A percentile compares a stretch with the other conserved stretches of the same genome.
Evolutionary conservation across 1,140 invertebrate genomes (phyloP).

Genomic region (Wasmannia auropunctata): DNA sequence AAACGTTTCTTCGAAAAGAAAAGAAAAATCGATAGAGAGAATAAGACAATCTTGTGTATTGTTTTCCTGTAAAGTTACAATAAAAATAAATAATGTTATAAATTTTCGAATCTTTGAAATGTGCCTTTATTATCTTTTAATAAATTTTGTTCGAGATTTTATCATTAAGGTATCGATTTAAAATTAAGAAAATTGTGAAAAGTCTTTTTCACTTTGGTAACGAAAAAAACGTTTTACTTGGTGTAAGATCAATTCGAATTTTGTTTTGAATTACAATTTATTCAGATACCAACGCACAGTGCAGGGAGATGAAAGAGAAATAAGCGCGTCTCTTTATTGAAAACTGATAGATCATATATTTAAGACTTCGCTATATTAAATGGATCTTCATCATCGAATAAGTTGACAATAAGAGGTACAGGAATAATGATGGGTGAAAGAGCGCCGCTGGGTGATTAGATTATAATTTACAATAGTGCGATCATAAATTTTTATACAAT

Average conservation of each 20-base stretch:
- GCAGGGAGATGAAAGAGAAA: background rate
- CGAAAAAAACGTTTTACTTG: no score
- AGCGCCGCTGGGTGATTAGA: constrained; percentile 18
- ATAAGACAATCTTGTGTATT: background rate
- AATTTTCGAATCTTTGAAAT: background rate
- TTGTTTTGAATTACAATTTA: background rate
- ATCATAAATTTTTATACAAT: constrained; percentile 21
- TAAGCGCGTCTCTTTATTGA: constrained; percentile 32
- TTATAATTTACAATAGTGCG: constrained; percentile 35
- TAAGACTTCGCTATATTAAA: constrained; percentile 55
- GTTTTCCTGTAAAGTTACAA: background rate
- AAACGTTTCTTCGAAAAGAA: background rate
- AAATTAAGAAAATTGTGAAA: background rate
- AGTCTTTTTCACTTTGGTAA: no score
- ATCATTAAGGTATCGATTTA: background rate
- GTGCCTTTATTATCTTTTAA: background rate
- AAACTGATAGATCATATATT: constrained; percentile 54
- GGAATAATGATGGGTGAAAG: constrained; percentile 16
- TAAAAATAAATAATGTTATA: background rate
- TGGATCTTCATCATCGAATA: constrained; percentile 26
- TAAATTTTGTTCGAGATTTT: background rate
- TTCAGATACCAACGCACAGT: background rate
- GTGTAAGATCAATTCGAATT: background rate
- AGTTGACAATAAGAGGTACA: constrained; percentile 34
- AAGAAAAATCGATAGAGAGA: no score